Base-by-base conservation (phyloP, 1,140 invertebrate genomes). In the Drosophila gunungcola region DNA sequence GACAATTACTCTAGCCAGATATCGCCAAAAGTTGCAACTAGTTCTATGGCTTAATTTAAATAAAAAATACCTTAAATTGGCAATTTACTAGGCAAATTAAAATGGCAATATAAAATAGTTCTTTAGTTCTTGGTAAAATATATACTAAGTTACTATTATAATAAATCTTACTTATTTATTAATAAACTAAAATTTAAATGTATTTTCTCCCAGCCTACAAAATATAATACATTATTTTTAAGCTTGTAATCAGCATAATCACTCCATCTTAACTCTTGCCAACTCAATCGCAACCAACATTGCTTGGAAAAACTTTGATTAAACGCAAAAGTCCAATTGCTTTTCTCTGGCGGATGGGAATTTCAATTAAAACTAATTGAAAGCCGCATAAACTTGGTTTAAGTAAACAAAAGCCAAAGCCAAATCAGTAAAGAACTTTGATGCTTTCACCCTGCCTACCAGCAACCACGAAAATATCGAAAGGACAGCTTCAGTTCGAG, bases 281-380 rank as follows among this genome's bases (percentile, higher is more conserved):
- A 43, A 29, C n/a, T 29, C 21, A 52, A 21, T 48, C 13, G 55
- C 52, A 21, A 45, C 53, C 61, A 41, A 32, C 54, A 45, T 34
- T 39, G 25, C 32, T 32, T 48, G 29, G 11, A 41, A 48, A 70
- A 82, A 68, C 65, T 86, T 86, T 88, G 82, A 86, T 86, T 86
- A 86, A 69, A 73, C 39, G 67, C 42, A 61, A 38, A 65, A 70
- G 79, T 76, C 63, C 49, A 67, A 65, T 85, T 57, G 73, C 38
- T 74, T 75, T 52, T 53, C 11, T 39, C 54, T 38, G 34, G 38
- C 51, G 67, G 73, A 69, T 79, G 53, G 32, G 60, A 86, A 79
- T 88, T 86, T 83, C 83, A 86, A 86, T 86, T 88, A 86, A 86
- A 86, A 86, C 83, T 86, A 86, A 86, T 88, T 89, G 84, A 89